phyloP scores from a whole-genome alignment of 2,888 invertebrate genomes.

The Vanessa cardui region DNA sequence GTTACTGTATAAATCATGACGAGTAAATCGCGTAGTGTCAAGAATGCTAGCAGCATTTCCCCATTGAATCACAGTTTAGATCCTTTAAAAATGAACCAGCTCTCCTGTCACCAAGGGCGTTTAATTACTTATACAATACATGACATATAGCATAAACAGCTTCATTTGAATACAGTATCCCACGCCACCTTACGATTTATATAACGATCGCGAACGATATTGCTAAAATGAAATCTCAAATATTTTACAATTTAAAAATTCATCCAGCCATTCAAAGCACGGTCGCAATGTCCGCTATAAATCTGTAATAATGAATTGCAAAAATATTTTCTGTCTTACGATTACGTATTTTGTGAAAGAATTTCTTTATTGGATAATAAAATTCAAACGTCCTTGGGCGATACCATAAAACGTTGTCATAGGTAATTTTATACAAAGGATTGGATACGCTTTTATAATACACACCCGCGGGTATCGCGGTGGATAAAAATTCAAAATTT shows the following conservation, averaged over 20 bases:
- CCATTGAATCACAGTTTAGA: too few species aligned
- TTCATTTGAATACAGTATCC: too few species aligned
- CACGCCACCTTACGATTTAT: too few species aligned
- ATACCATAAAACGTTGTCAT: background rate
- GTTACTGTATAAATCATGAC: too few species aligned
- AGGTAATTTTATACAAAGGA: conserved; percentile 1
- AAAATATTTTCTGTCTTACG: conserved; percentile 8
- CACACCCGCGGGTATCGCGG: background rate
- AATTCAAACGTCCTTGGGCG: background rate
- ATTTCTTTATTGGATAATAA: conserved; percentile 13
- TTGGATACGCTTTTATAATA: background rate
- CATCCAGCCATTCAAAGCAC: background rate
- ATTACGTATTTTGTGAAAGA: background rate
- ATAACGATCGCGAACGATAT: too few species aligned
- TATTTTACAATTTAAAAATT: background rate
- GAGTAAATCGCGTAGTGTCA: too few species aligned
- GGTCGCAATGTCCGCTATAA: conserved; percentile 5
- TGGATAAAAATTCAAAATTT: background rate
- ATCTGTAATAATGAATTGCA: background rate
- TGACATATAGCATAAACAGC: too few species aligned
- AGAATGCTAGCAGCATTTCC: too few species aligned
- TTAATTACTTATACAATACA: too few species aligned
- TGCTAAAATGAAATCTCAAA: too few species aligned
- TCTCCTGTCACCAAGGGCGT: too few species aligned
- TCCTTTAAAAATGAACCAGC: too few species aligned